Conservation (phyloP, 2,888 invertebrate genomes). For the Pyrrhosoma nymphula region DNA sequence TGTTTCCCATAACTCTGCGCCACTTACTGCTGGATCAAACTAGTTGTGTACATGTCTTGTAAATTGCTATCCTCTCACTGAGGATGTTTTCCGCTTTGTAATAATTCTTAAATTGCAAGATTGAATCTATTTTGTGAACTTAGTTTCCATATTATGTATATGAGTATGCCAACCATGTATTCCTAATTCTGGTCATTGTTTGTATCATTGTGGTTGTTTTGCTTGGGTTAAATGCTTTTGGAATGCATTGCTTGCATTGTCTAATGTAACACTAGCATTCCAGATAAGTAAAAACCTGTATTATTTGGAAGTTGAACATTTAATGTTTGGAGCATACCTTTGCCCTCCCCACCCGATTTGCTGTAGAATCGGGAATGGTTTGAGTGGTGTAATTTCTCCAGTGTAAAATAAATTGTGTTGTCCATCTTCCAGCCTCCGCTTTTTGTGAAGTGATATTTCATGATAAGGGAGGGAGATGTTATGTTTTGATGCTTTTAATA, state of each 20-base stretch:
- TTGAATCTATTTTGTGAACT: constrained; percentile 13
- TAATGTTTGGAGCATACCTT: constrained; percentile 20
- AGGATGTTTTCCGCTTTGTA: constrained; percentile 55
- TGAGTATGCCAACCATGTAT: constrained; percentile 55
- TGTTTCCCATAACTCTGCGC: constrained; percentile 30
- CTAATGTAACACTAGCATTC: constrained; percentile 22
- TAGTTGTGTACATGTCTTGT: constrained; percentile 36
- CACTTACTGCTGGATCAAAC: constrained; percentile 51
- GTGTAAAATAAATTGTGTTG: background rate
- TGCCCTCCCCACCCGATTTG: constrained; percentile 58
- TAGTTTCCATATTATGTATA: constrained; percentile 6
- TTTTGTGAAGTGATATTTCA: constrained; percentile 47
- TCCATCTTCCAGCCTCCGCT: background rate
- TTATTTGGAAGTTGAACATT: background rate
- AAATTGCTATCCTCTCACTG: background rate
- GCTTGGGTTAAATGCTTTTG: background rate
- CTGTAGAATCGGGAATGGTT: constrained; percentile 47
- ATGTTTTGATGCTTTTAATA: constrained; percentile 48
- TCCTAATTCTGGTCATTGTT: constrained; percentile 60
- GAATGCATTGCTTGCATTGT: constrained; percentile 31
- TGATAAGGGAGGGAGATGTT: constrained; percentile 46
- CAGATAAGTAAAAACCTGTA: background rate
- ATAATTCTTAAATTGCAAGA: constrained; percentile 49
- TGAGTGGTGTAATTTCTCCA: constrained; percentile 40
- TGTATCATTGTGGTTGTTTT: constrained; percentile 40